A percentile compares a stretch with the other conserved stretches of the same genome.
Conservation (phyloP, 2,113 vertebrate genomes). For the Rhabdomys dilectus region DNA sequence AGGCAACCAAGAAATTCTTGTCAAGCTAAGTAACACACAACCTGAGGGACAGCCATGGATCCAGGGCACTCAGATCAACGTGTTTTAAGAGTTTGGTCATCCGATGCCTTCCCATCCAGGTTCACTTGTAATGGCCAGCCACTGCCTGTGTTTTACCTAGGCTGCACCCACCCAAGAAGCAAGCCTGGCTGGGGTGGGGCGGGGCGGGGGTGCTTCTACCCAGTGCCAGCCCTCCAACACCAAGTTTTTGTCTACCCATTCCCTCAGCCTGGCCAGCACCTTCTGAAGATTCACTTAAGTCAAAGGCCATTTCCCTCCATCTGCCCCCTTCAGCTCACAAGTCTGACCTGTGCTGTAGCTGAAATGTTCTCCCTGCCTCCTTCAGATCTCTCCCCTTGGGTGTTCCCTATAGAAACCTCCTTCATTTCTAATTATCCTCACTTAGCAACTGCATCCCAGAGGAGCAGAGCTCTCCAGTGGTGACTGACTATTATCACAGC, state of each 20-base stretch:
- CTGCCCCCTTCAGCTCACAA: not conserved
- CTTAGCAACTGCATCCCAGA: not conserved
- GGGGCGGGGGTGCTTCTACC: not conserved
- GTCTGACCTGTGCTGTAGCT: not conserved
- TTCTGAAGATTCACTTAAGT: not conserved
- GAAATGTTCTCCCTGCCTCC: not conserved
- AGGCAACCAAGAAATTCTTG: slow-evolving; percentile 5
- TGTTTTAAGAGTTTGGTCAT: not conserved
- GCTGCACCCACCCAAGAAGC: not conserved
- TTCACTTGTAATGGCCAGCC: not conserved
- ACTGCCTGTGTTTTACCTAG: not conserved
- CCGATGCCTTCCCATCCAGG: not conserved
- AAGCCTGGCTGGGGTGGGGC: not conserved
- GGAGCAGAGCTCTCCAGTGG: not conserved
- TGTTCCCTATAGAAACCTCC: not conserved
- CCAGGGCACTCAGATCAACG: not conserved
- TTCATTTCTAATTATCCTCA: slow-evolving; percentile 10
- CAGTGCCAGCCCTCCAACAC: not conserved
- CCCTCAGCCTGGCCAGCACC: not conserved
- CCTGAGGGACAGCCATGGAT: not conserved
- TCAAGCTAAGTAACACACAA: slow-evolving; percentile 29
- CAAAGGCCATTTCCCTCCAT: not conserved
- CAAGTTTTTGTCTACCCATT: not conserved
- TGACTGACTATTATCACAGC: not conserved
- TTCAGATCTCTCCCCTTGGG: not conserved